Evolutionary conservation across 2,797 vertebrate genomes (phyloP).

Genomic region (Argentina silus): DNA sequence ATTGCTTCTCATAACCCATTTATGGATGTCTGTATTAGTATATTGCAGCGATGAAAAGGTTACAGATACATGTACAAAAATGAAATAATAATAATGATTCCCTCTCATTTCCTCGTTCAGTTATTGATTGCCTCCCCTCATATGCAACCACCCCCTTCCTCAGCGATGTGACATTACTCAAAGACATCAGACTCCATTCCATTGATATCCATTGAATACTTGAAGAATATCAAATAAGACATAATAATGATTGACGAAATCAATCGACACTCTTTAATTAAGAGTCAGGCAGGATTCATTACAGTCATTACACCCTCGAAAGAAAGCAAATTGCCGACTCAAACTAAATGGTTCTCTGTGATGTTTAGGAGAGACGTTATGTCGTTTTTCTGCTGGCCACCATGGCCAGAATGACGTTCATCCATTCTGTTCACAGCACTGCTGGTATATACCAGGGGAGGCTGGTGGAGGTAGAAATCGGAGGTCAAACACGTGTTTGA

Average conservation of each 20-base stretch:
- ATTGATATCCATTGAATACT: neutral
- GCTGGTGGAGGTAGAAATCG: too few species aligned
- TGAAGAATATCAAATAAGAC: neutral
- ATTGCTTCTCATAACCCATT: neutral
- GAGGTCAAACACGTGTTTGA: too few species aligned
- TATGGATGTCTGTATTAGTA: neutral
- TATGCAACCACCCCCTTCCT: neutral
- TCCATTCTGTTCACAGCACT: too few species aligned
- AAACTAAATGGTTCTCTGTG: constrained; percentile 16
- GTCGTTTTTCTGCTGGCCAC: neutral
- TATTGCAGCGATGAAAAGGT: neutral
- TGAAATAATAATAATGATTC: constrained; percentile 11
- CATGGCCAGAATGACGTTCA: too few species aligned
- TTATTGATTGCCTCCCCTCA: constrained; percentile 22
- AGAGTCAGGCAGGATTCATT: constrained; percentile 23
- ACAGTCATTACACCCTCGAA: constrained; percentile 21
- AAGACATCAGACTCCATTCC: neutral
- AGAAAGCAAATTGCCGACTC: constrained; percentile 21
- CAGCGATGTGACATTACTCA: neutral
- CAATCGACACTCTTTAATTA: constrained; percentile 25
- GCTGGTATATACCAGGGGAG: too few species aligned
- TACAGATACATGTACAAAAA: too few species aligned
- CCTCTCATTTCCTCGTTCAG: constrained; percentile 18
- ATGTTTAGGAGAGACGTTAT: neutral
- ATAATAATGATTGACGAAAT: constrained; percentile 16